A percentile compares a stretch with the other conserved stretches of the same genome.
phyloP scores from a whole-genome alignment of 2,888 invertebrate genomes.

The Hirudinaria manillensis region DNA sequence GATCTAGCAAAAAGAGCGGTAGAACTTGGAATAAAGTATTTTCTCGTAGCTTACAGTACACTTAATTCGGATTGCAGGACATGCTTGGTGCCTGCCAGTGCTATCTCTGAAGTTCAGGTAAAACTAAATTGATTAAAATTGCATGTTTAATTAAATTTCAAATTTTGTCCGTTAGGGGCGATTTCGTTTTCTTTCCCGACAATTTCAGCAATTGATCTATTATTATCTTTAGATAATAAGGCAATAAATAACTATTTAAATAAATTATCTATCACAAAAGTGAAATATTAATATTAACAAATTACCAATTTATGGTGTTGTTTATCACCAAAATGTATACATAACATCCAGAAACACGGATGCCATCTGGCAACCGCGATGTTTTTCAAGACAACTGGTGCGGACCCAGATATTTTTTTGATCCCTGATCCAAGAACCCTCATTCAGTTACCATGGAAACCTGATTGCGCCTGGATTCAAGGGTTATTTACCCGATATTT shows the following conservation, averaged over 20 bases:
- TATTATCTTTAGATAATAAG: not conserved
- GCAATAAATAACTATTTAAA: slow-evolving; percentile 1
- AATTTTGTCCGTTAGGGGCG: not conserved
- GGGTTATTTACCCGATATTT: slow-evolving; percentile 34
- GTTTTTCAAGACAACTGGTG: slow-evolving; percentile 38
- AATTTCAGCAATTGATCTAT: not conserved
- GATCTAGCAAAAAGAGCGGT: slow-evolving; percentile 34
- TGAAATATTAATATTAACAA: not conserved
- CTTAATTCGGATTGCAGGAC: slow-evolving; percentile 38
- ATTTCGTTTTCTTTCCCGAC: not conserved
- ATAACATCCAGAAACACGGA: slow-evolving; percentile 36
- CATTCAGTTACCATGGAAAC: slow-evolving; percentile 41
- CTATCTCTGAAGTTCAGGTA: slow-evolving; percentile 32
- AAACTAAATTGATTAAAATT: not conserved
- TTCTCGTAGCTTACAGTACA: slow-evolving; percentile 39
- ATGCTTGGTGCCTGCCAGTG: slow-evolving; percentile 36
- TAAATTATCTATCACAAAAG: not conserved
- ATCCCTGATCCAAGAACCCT: slow-evolving; percentile 40
- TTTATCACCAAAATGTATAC: not conserved
- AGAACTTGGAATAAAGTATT: slow-evolving; percentile 39
- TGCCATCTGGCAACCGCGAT: slow-evolving; percentile 38
- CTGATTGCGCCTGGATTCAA: slow-evolving; percentile 40
- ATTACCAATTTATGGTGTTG: not conserved
- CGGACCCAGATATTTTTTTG: slow-evolving; percentile 39
- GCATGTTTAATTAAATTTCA: not conserved